These are phyloP conservation scores for Hermaeophaga mercurialis DNA, from an alignment of 2,888 invertebrate species.

Conservation along the genomic window DNA sequence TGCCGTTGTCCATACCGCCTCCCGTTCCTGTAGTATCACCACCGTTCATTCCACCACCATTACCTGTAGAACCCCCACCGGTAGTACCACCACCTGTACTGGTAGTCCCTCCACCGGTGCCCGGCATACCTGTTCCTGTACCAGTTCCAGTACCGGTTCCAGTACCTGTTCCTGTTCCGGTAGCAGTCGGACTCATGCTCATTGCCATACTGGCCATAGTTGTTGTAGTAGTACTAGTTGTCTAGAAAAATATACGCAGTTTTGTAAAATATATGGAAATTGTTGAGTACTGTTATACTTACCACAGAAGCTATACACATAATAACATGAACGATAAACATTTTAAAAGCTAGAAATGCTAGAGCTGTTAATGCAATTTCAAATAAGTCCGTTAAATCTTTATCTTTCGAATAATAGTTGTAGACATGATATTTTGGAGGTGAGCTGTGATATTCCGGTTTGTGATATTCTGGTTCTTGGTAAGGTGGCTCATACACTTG, in stretches of 20 bases:
- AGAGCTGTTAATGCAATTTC: conserved; percentile 82
- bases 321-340: conserved; percentile 78
- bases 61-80: conserved; percentile 31
- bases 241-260: conserved; percentile 18
- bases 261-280: no score
- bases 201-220: conserved; percentile 56
- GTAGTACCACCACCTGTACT: conserved; percentile 16
- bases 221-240: conserved; percentile 39
- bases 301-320: conserved; percentile 73
- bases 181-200: conserved; percentile 55
- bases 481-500: no score
- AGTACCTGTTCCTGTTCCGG: conserved; percentile 49
- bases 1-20: conserved; percentile 18
- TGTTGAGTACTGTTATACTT: conserved; percentile 43
- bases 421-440: conserved; percentile 51
- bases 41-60: conserved; percentile 31
- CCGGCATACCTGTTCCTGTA: conserved; percentile 18
- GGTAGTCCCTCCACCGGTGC: conserved; percentile 23
- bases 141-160: conserved; percentile 47
- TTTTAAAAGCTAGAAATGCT: conserved; percentile 80
- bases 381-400: conserved; percentile 74
- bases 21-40: conserved; percentile 33
- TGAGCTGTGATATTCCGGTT: conserved; percentile 43
- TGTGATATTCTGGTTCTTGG: no score
- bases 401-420: conserved; percentile 57